Base-by-base conservation (phyloP, 2,113 vertebrate species). In the Apeltes quadracus region DNA sequence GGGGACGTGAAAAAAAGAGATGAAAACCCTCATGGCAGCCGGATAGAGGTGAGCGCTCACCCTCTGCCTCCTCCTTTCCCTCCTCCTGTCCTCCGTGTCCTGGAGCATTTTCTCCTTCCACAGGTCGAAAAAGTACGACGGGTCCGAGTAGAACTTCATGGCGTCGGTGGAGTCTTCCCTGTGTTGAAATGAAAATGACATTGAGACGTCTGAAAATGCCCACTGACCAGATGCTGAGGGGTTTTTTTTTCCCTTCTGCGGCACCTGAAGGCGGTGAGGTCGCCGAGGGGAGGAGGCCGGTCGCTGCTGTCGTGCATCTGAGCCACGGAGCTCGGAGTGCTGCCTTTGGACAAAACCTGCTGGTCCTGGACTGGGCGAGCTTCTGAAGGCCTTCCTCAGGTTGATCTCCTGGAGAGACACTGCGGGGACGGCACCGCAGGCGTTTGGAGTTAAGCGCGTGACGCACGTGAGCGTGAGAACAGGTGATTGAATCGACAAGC, bases 81-180 rank as follows among this genome's bases (percentile, higher is more conserved):
- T 98, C 72, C 96, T 94, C 82, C 97, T 99, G 46, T 98, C 95
- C 89, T 99, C 97, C 1, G 96, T 99, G 92, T 98, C 97, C 85
- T 97, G 96, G 48, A 99, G 93, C 96, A 99, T 99, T 91, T 97
- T 98, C 88, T 99, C 96, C 90, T 96, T 99, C 97, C 97, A 99
- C 78, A 99, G 92, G 86, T 98, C 95, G 88, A 99, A 99, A 91
- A 98, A 99, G 91, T 98, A 98, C 0, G 96, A 98, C 5, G 97
- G 97, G 91, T 98, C 96, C 0, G 97, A 97, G 87, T 99, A 98
- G 89, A 97, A 98, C 69, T 95, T 97, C 88, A 98, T 93, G 8
- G 95, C 96, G 6, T 98, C 97, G 51, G 94, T 94, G 61, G 94
- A 95, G 86, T 98, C 97, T 90, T 98, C 96, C 89, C 97, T 99